phyloP scores from a whole-genome alignment of 2,888 invertebrate genomes.

The Sinelater perroti region DNA sequence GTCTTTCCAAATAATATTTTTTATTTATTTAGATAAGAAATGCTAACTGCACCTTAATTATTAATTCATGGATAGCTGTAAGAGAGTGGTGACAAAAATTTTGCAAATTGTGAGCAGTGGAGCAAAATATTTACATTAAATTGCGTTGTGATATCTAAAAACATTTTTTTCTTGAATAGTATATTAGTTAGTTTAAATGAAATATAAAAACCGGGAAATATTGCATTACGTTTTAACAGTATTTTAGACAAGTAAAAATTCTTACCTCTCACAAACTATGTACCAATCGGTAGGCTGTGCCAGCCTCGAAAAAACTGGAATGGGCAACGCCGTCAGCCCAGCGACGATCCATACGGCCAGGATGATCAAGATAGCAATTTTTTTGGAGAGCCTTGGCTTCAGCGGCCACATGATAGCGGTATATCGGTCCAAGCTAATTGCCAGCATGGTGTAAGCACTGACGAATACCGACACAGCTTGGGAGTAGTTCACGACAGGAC shows the following conservation, averaged over 20 bases:
- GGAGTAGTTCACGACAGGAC: constrained; percentile 83
- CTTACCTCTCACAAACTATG: constrained; percentile 69
- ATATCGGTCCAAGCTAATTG: constrained; percentile 90
- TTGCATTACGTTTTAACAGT: too few relatives aligned
- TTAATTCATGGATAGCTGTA: too few relatives aligned
- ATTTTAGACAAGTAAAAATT: not conserved
- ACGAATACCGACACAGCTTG: constrained; percentile 84
- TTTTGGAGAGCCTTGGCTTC: constrained; percentile 80
- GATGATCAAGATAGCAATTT: constrained; percentile 74
- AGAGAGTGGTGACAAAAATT: too few relatives aligned
- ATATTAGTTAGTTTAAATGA: too few relatives aligned
- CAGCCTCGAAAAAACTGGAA: constrained; percentile 76
- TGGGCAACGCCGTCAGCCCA: constrained; percentile 81
- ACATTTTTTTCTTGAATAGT: too few relatives aligned
- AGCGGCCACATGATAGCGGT: constrained; percentile 91
- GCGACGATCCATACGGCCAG: constrained; percentile 79
- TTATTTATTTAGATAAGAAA: too few relatives aligned
- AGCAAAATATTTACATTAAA: too few relatives aligned
- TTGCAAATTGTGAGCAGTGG: too few relatives aligned
- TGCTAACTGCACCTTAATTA: too few relatives aligned
- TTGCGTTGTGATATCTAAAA: too few relatives aligned
- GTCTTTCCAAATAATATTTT: too few relatives aligned
- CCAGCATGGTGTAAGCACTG: constrained; percentile 89
- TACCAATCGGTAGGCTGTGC: constrained; percentile 71
- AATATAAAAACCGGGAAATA: too few relatives aligned